Evolutionary conservation across 2,888 invertebrate species (phyloP), one percentile per base, ranked within the genome.

Genomic region (Danaus chrysippus): DNA sequence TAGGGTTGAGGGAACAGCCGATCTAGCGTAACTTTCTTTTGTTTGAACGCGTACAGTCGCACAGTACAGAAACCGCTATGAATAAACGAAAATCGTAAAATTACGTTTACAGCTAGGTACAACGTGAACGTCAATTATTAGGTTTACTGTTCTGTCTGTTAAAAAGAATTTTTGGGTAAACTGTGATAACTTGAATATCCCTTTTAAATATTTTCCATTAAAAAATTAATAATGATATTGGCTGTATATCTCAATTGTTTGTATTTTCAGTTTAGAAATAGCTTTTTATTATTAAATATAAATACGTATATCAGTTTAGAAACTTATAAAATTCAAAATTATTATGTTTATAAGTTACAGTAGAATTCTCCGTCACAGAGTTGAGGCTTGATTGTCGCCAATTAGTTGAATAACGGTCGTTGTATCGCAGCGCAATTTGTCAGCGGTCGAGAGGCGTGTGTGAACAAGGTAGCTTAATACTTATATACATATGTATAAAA

Each of bases 361-460:
- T 10, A 52, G 19, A 59, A 42, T 49, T 17, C 58, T 58, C 74
- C 74, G 73, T 73, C 73, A 74, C 77, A 79, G 79, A 81, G 79
- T 79, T 80, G 81, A 77, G 73, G 76, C 76, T 81, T 86, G 86
- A 88, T 87, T 87, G 88, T 86, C 83, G 81, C 83, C 88, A 89
- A 90, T 89, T 89, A 89, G 84, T 81, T 82, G 79, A 88, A 88
- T 90, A 83, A 82, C 83, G 81, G 82, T 81, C 77, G 79, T 78
- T 77, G 75, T 78, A 78, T 77, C 81, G 78, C 77, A 78, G 74
- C 76, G 84, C 83, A 86, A 87, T 87, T 86, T 87, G 86, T 82
- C 81, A 75, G 73, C 23, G 23, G 73, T 23, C 10, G 46, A 54
- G 44, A 46, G n/a, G 12, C 23, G 46, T 54, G 52, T 61, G 64